Percentiles rank a stretch among this genome's conserved stretches.
phyloP scores from a whole-genome alignment of 2,113 vertebrate genomes.

The Noturus placidus region DNA sequence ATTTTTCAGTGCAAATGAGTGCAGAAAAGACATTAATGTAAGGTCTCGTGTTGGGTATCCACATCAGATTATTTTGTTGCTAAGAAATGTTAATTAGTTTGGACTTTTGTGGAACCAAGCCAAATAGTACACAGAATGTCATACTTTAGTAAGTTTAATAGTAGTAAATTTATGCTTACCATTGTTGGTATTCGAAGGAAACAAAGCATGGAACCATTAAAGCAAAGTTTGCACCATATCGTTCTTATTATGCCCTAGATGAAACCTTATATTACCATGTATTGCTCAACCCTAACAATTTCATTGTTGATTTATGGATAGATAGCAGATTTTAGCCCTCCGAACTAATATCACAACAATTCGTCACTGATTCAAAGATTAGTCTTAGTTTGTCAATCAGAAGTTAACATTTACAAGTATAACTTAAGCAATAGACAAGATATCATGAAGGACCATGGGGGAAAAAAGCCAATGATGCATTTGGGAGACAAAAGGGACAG shows the following conservation, averaged over 20 bases:
- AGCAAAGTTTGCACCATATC: neutral
- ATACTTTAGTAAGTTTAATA: neutral
- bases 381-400: neutral
- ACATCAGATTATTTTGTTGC: neutral
- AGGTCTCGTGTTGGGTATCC: neutral
- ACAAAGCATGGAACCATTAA: neutral
- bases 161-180: neutral
- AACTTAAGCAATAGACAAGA: neutral
- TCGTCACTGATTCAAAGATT: neutral
- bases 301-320: neutral
- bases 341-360: neutral
- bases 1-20: neutral
- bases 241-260: neutral
- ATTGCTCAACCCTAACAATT: neutral
- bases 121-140: neutral
- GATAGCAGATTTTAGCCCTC: neutral
- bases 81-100: neutral
- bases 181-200: neutral
- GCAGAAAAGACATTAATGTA: neutral
- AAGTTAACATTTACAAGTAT: neutral
- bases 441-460: neutral
- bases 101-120: neutral
- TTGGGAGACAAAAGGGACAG: neutral
- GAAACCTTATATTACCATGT: neutral
- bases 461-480: neutral